phyloP scores from a whole-genome alignment of 2,797 vertebrate species.

The Semaprochilodus insignis region DNA sequence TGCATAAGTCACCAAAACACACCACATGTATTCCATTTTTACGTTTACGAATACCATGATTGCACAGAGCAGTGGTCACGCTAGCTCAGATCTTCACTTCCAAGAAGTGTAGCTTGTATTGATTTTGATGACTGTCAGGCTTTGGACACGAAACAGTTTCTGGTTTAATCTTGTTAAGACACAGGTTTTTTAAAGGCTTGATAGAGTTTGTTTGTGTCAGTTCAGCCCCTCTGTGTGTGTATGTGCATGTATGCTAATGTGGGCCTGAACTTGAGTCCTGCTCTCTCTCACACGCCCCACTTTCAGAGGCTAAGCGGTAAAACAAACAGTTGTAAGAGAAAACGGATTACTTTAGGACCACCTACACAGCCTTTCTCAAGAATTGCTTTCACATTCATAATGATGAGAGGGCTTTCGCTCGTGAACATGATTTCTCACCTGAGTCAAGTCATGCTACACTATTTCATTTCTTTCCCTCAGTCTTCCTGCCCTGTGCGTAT shows the following conservation, averaged over 20 bases:
- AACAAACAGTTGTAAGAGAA: constrained; percentile 11
- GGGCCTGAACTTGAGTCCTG: constrained; percentile 24
- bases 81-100: constrained; percentile 8
- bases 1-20: neutral
- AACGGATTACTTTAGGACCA: constrained; percentile 7
- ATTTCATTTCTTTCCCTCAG: neutral
- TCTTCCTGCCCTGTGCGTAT: neutral
- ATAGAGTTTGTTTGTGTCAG: neutral
- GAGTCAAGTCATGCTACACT: neutral
- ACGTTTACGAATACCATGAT: constrained; percentile 3
- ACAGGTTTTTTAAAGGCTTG: neutral
- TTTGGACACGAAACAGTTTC: neutral
- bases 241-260: neutral
- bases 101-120: neutral
- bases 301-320: neutral
- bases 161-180: neutral
- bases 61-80: neutral
- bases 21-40: constrained; percentile 8
- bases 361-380: constrained; percentile 6
- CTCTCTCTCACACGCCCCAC: constrained; percentile 19
- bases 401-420: neutral
- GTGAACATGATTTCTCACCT: neutral
- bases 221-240: neutral
- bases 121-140: neutral
- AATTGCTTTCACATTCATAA: neutral